Conservation (phyloP, 1,140 invertebrate species). For the Heterodera schachtii region DNA sequence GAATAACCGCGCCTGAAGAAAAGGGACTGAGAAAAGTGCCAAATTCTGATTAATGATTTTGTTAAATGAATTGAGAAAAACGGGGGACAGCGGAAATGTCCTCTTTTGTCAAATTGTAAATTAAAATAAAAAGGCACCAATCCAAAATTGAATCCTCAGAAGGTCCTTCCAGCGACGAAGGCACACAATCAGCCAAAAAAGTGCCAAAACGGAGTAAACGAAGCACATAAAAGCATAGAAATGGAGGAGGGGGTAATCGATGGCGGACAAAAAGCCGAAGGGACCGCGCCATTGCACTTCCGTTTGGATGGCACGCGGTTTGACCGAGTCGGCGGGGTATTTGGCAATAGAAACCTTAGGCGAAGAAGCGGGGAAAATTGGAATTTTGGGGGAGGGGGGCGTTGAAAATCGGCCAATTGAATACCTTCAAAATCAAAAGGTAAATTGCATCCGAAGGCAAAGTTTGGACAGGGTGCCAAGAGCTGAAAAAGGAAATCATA, state of each 20-base stretch:
- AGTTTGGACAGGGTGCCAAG: slow-evolving; percentile 61
- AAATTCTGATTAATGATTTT: not conserved
- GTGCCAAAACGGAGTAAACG: slow-evolving; percentile 80
- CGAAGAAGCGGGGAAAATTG: not conserved
- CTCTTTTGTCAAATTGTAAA: not conserved
- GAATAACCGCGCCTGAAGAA: slow-evolving; percentile 54
- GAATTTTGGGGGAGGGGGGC: no score
- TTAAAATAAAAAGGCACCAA: slow-evolving; percentile 66
- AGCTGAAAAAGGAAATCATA: slow-evolving; percentile 37
- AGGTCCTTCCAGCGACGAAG: slow-evolving; percentile 81
- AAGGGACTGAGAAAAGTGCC: no score
- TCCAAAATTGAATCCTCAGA: slow-evolving; percentile 91
- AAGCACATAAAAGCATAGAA: slow-evolving; percentile 89
- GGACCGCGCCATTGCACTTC: slow-evolving; percentile 65
- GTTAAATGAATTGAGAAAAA: not conserved
- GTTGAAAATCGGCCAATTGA: no score
- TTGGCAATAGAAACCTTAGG: slow-evolving; percentile 36
- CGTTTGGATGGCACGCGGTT: slow-evolving; percentile 46
- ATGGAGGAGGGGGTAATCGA: slow-evolving; percentile 65
- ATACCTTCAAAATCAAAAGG: slow-evolving; percentile 57
- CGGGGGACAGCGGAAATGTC: no score
- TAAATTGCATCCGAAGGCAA: slow-evolving; percentile 61
- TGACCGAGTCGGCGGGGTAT: slow-evolving; percentile 19
- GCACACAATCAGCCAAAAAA: slow-evolving; percentile 81
- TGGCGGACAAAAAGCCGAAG: slow-evolving; percentile 59